phyloP scores from a whole-genome alignment of 2,113 vertebrate genomes.

The Macquaria ambigua region DNA sequence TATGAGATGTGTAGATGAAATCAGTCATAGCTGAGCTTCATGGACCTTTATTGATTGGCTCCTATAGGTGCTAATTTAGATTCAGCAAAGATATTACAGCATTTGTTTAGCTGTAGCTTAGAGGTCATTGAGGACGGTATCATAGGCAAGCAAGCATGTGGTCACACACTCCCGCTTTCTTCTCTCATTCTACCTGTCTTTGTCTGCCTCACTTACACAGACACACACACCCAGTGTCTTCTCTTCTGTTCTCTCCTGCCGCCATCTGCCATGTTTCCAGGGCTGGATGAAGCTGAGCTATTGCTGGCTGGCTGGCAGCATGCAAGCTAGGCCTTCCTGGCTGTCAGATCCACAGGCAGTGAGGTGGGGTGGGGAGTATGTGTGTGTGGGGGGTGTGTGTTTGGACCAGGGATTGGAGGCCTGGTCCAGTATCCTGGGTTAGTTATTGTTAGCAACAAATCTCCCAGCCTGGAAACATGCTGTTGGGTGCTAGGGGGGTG shows the following conservation, averaged over 20 bases:
- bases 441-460: constrained; percentile 70
- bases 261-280: constrained; percentile 79
- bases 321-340: constrained; percentile 64
- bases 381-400: not conserved
- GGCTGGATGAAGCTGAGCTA: constrained; percentile 74
- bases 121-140: constrained; percentile 35
- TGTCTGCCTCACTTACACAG: constrained; percentile 24
- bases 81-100: constrained; percentile 15
- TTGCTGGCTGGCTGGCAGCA: constrained; percentile 70
- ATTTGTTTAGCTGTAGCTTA: constrained; percentile 21
- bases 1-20: constrained; percentile 17
- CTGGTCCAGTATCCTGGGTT: constrained; percentile 58
- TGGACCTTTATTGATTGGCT: not conserved
- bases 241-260: constrained; percentile 69
- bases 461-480: not conserved
- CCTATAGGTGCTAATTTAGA: constrained; percentile 21
- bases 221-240: constrained; percentile 11
- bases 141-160: constrained; percentile 26
- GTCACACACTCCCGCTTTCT: constrained; percentile 31
- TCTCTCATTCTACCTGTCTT: constrained; percentile 41
- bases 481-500: not conserved
- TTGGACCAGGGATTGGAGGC: constrained; percentile 59
- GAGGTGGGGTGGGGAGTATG: constrained; percentile 33
- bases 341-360: constrained; percentile 62
- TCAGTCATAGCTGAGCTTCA: constrained; percentile 12